Evolutionary conservation across 2,888 invertebrate species (phyloP), one percentile per base, ranked within the genome.

Genomic region (Linyphia triangularis): DNA sequence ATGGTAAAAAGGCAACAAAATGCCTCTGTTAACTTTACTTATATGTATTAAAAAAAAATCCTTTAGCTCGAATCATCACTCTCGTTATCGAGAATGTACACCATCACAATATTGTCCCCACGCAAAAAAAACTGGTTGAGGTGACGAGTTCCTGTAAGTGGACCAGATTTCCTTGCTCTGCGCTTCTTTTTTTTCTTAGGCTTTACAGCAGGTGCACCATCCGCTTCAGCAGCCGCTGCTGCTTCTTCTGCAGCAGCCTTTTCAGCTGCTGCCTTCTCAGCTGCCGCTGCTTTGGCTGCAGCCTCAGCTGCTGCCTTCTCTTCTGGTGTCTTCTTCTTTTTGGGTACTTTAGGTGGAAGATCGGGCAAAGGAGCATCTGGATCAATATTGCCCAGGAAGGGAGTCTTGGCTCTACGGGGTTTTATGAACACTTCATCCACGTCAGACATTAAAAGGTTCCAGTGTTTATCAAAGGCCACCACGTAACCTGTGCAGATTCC

Each of bases 391-490:
- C 63, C 37, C 13, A 77, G 26, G 10, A n/a, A 77, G 1, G 77
- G 77, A 16, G 63, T 63, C 26, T 77, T 77, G 5, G 61, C 24
- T 16, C 37, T 77, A 3, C 40, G 33, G 7, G 77, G 77, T 16
- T 59, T 59, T 7, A 63, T 0, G 40, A 63, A 77, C 1, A 28
- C 40, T 10, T 77, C 77, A 9, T 77, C 37, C 5, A 63, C 77
- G 37, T 77, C 40, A 1, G 10, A 7, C 19, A 77, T 16, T 4
- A 63, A 0, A 1, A 77, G 4, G 93, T 99, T 99, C 96, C 97
- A 98, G 92, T 98, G 97, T 92, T 96, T 97, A 93, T 99, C 99
- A 93, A 97, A 99, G 2, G 96, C 96, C 22, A 95, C 94, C 30
- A 98, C 93, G 91, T 95, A 96, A 0, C 96, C 98, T 89, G 95